Base-by-base conservation (phyloP, 2,113 vertebrate species). In the Clarias magur region DNA sequence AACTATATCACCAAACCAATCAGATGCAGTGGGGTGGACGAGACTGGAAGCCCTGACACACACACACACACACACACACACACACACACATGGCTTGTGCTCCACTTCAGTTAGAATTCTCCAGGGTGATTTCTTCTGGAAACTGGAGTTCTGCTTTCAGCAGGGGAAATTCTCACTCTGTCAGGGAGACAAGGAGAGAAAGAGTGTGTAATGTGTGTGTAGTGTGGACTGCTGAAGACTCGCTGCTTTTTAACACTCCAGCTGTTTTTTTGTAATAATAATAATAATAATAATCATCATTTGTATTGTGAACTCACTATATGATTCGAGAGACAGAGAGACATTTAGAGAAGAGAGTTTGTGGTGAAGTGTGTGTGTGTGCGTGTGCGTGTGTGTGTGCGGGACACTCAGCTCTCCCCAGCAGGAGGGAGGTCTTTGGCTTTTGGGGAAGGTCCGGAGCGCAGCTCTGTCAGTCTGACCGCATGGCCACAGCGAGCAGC, bases 341-440 rank as follows among this genome's bases (percentile, higher is more conserved):
- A 10, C 34, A 11, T 10, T 48, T 13, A 23, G 38, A 48, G 72
- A 25, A 25, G 72, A 48, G 19, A 38, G 0, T 48, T 21, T 0
- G 30, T 38, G 11, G 4, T 30, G 17, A n/a, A 68, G 59, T 63
- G 17, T 87, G 11, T 78, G 38, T 42, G 38, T 42, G 42, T 48
- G 42, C 0, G 48, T 48, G 48, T 48, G 48, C 8, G 48, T 8
- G 48, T 48, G 48, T 48, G 48, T 48, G 48, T 8, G 48, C 7
- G 68, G n/a, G 73, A 79, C 84, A 63, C 1, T n/a, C 3, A 62
- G 19, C 82, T 85, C 54, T 91, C 57, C 59, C 87, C 72, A 79
- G 78, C 53, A 92, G 93, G 92, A 92, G 93, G 90, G 82, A 83
- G 68, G 48, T 48, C 48, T 11, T 19, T 34, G 19, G 1, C 62